Percentiles rank a stretch among this genome's conserved stretches.
Evolutionary conservation across 2,797 vertebrate genomes (phyloP).

Genomic region (Monodelphis domestica): DNA sequence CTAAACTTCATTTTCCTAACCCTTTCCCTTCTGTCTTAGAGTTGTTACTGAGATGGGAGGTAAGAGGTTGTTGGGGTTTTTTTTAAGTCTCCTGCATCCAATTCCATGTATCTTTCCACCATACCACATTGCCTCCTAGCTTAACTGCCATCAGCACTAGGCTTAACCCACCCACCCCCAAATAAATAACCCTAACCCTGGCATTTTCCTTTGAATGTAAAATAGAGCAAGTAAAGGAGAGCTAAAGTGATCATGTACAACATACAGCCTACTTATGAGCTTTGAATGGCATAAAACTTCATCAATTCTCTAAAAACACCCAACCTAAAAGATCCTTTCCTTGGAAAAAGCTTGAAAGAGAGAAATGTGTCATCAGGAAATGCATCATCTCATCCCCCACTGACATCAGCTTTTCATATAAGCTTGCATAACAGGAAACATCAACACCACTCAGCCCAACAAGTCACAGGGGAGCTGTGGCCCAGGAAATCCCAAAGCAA

Average conservation of each 20-base stretch:
- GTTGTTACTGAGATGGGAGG: too few species aligned
- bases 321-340: neutral
- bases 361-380: neutral
- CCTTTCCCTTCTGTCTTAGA: too few species aligned
- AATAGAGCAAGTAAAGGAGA: neutral
- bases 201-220: neutral
- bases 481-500: neutral
- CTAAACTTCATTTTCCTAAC: too few species aligned
- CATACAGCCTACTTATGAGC: neutral
- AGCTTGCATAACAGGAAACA: conserved; percentile 9
- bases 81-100: neutral
- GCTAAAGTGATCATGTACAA: neutral
- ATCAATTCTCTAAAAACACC: neutral
- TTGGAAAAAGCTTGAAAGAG: neutral
- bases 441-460: neutral
- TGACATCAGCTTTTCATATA: neutral
- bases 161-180: neutral
- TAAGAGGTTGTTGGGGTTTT: too few species aligned
- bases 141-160: neutral
- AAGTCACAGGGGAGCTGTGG: neutral
- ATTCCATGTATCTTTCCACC: neutral
- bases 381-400: neutral
- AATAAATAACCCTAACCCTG: neutral
- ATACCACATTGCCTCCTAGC: neutral
- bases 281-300: neutral